Evolutionary conservation across 2,888 invertebrate genomes (phyloP), one percentile per base, ranked within the genome.

Genomic region (Aphelenchoides bicaudatus): DNA sequence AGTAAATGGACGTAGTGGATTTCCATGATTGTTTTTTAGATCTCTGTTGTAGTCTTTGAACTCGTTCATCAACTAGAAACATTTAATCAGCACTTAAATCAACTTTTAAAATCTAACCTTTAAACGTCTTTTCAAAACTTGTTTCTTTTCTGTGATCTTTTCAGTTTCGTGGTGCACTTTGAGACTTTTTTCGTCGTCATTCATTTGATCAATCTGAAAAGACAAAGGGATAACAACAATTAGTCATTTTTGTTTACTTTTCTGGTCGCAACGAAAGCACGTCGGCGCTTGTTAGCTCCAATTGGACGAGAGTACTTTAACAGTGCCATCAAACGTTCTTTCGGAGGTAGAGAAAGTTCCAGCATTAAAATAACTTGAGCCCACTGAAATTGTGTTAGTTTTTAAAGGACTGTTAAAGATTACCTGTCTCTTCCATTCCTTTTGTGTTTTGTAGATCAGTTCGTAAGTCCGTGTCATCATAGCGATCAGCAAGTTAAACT

Each of bases 401-500:
- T 10, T 43, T 10, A 19, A 8, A 48, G 6, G 10, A 25, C 16
- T 10, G 6, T 43, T 25, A 48, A 16, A 19, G 21, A 34, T 25
- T 25, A 19, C 43, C 51, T 16, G 66, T 58, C 66, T 25, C 81
- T 94, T 92, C 92, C 93, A 96, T 81, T 96, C 94, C 80, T 93
- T 94, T 69, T 91, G 86, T 0, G 92, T 92, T 81, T 92, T 91
- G 0, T 91, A 91, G 71, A 96, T 93, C 82, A 91, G 90, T 81
- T 93, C 91, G 80, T 96, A 96, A 4, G 96, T 96, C 80, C 94
- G 92, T 0, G 93, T 94, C 94, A 96, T 94, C 93, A 94, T 94
- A 64, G 94, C 94, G 75, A 96, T 94, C 81, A 96, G 84, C 91
- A 96, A 92, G 84, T 96, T 96, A 48, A 96, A 90, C 61, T 96